phyloP scores from a whole-genome alignment of 1,140 invertebrate genomes.

The Lycorma delicatula region DNA sequence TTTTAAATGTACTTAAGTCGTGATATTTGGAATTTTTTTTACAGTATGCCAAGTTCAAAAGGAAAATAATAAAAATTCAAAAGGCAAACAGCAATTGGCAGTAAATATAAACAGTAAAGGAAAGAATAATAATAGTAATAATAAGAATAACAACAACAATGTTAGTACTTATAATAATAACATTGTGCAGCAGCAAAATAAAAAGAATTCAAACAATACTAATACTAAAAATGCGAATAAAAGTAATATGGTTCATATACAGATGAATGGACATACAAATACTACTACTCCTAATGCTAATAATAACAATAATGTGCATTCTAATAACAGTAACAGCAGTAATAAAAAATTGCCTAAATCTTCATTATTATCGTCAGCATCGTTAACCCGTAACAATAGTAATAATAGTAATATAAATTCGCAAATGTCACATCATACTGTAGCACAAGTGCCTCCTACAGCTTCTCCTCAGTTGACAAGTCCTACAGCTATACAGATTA shows the following conservation, averaged over 20 bases:
- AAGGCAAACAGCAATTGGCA: conserved; percentile 16
- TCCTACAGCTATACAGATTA: conserved; percentile 32
- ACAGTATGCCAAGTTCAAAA: conserved; percentile 44
- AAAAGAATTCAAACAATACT: conserved; percentile 27
- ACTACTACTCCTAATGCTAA: conserved; percentile 27
- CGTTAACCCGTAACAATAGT: neutral
- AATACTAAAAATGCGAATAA: neutral
- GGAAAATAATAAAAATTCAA: conserved; percentile 31
- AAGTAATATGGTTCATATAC: conserved; percentile 12
- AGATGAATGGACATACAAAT: conserved; percentile 20
- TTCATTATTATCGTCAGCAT: neutral
- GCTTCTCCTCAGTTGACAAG: conserved; percentile 24
- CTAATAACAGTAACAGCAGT: conserved; percentile 28
- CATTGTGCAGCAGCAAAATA: conserved; percentile 26
- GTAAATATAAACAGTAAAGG: conserved; percentile 1
- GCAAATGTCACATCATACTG: conserved; percentile 23
- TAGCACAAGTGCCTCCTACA: neutral
- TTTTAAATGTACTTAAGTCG: neutral
- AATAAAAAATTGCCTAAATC: conserved; percentile 17
- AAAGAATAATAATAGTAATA: conserved; percentile 9
- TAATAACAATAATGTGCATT: conserved; percentile 25
- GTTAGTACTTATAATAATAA: conserved; percentile 24
- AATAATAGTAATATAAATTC: conserved; percentile 20
- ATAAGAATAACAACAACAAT: conserved; percentile 7
- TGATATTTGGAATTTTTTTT: conserved; percentile 10